Evolutionary conservation across 2,113 vertebrate genomes (phyloP), one percentile per base, ranked within the genome.

Genomic region (Puntigrus tetrazona): DNA sequence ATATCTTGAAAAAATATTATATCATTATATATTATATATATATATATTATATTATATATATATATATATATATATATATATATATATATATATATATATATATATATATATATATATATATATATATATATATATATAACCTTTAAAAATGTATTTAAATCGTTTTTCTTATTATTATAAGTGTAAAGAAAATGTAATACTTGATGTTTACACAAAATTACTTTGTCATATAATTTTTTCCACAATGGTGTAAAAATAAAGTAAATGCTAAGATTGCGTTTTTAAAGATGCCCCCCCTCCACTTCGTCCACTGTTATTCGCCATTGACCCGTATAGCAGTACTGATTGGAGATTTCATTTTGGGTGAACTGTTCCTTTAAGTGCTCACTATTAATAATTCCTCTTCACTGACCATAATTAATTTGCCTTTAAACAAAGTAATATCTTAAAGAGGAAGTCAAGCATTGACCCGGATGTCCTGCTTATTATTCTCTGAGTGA

Each of bases 381-480:
- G 14, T 70, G 20, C 22, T 79, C 47, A 67, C 55, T 75, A 65
- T 74, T 41, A 78, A 45, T 78, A 57, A 72, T 86, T 86, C 67
- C 84, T 83, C 43, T 69, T 85, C n/a, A 61, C 36, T 74, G 65
- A 67, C 59, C 25, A 38, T 65, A 86, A 78, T 87, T 59, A 69
- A 72, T 84, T 85, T 57, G 45, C 61, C 63, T 87, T 82, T 79
- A 78, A 76, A 78, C 81, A 84, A 85, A 87, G 82, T 67, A 31
- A 59, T 43, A 45, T 50, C 78, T 78, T 83, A 82, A 78, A 86
- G 67, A 74, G 63, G 43, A 82, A 47, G 52, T 59, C 67, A 76
- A 22, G 27, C 27, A 27, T 52, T 77, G 77, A 84, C 78, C 77
- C 52, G 18, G 18, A 45, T 85, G 78, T 75, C 43, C 55, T 82